Base-by-base conservation (phyloP, 35 echinoderm and acorn worm genomes). In the Ophiothrix spiculata region DNA sequence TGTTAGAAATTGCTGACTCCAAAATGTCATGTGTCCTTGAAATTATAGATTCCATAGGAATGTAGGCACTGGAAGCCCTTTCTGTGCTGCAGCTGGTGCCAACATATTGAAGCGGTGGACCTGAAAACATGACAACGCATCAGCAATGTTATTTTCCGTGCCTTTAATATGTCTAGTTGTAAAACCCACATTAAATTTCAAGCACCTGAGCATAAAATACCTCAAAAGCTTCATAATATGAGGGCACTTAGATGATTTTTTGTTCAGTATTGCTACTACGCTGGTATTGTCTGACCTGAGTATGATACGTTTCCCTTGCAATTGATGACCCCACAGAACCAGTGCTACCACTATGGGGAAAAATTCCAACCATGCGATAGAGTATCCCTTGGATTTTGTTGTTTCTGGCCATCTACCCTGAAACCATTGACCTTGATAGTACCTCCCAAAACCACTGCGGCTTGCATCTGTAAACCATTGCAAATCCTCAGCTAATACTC, bases 261-360 rank as follows among this genome's bases (percentile, higher is more conserved):
- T 82, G 29, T 82, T 82, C 10, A 87, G 31, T 15, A 87, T 35
- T 15, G 37, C 21, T 10, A 87, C 85, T 15, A 87, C 85, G 33
- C 75, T 33, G 38, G 40, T 74, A 29, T 80, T 84, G 39, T 84
- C 82, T 38, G 82, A 76, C 45, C 82, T 77, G 75, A 84, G 75
- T 13, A 84, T 4, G 75, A 75, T 54, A 15, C 36, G 19, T 11
- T 77, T 15, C 19, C 34, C 34, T n/a, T 19, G 8, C 12, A 84
- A 10, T 10, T 8, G 32, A 16, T 16, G 16, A 10, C 34, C 82
- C 82, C 34, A 84, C 19, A 84, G 11, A 11, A 15, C 15, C 31
- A 84, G 6, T 76, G 45, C 82, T 13, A 84, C n/a, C n/a, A n/a
- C n/a, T n/a, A n/a, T n/a, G n/a, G n/a, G n/a, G n/a, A n/a, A n/a